phyloP scores from a whole-genome alignment of 2,797 vertebrate genomes.

The Clarias laeviceps region DNA sequence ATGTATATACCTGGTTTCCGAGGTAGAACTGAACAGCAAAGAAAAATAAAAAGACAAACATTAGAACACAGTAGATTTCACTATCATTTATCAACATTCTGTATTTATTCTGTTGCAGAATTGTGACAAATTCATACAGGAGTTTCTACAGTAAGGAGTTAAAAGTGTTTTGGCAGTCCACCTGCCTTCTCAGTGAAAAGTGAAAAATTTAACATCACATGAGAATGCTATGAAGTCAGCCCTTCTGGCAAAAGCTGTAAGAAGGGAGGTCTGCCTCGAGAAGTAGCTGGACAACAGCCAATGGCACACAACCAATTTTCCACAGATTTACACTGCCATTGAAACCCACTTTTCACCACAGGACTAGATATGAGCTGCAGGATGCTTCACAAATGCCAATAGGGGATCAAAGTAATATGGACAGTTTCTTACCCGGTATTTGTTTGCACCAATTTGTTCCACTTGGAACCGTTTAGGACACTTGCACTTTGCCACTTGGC shows the following conservation, averaged over 20 bases:
- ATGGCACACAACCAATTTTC: constrained; percentile 54
- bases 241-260: constrained; percentile 36
- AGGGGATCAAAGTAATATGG: not conserved
- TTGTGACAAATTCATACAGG: not conserved
- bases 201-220: constrained; percentile 45
- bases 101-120: not conserved
- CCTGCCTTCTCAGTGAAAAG: constrained; percentile 8
- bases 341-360: constrained; percentile 28
- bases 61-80: constrained; percentile 71
- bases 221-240: constrained; percentile 52
- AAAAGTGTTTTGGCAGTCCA: constrained; percentile 3
- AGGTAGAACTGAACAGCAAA: constrained; percentile 98
- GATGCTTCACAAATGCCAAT: not conserved
- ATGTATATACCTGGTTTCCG: constrained; percentile 99
- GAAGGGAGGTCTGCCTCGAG: constrained; percentile 30
- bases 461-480: constrained; percentile 99
- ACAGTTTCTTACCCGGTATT: constrained; percentile 88
- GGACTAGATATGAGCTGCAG: constrained; percentile 1
- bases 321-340: constrained; percentile 35
- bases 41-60: constrained; percentile 78
- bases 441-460: constrained; percentile 99
- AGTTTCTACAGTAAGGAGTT: not conserved
- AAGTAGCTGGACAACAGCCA: constrained; percentile 43
- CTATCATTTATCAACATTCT: not conserved
- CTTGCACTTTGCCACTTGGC: constrained; percentile 98